Base-by-base conservation (phyloP, 2,113 vertebrate genomes). In the Candoia aspera region DNA sequence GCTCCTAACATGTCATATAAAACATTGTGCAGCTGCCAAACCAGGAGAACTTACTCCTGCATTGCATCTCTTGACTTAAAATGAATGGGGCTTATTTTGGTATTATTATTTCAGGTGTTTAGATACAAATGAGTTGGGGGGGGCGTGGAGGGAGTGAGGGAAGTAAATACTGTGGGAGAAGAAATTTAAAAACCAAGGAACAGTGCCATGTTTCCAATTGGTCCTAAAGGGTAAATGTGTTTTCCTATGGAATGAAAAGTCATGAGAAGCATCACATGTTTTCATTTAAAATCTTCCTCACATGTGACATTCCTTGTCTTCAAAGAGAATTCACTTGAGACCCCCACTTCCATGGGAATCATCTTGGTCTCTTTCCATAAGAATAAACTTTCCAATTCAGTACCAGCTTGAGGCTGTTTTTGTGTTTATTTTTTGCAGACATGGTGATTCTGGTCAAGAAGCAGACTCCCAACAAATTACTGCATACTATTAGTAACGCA, bases 241-340 rank as follows among this genome's bases (percentile, higher is more conserved):
- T 88, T 79, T 42, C 9, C 15, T 83, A 46, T 26, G 12, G 55
- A 88, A 62, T 84, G 58, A 68, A 79, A 91, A 37, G n/a, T 17
- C 42, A 84, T 3, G 12, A 92, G 37, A 60, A 62, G 21, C 11
- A 12, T 57, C 83, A 53, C 6, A 49, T 92, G 68, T 92, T 92
- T 88, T 46, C 19, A 83, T 84, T 88, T 88, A 88, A 86, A 83
- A 49, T 29, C 84, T 29, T 91, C 90, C n/a, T 64, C 21, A 53
- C 49, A 17, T 73, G 60, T 24, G 15, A 87, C 8, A 24, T 42
- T 53, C 19, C 13, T n/a, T 24, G 21, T 23, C 54, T 87, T 87
- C 91, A 79, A 79, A 88, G 53, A 49, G 2, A 87, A 57, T 73
- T 58, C 62, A 68, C 85, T 57, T 87, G 62, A 42, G 33, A 79